Evolutionary conservation across 2,888 invertebrate species (phyloP).

Genomic region (Tiliacea aurago): DNA sequence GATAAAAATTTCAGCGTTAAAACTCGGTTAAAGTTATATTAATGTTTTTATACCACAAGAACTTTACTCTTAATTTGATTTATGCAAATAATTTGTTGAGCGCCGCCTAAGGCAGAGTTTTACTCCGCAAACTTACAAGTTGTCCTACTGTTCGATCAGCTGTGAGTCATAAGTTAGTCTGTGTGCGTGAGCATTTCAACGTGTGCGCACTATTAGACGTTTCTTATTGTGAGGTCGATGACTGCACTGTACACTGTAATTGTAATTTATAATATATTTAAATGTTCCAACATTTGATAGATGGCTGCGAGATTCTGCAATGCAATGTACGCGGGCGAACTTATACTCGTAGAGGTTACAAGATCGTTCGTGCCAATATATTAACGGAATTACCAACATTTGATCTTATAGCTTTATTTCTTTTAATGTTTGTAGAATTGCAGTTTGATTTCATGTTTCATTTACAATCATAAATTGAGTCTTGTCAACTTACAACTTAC

Average conservation of each 20-base stretch:
- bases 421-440: slow-evolving; percentile 1
- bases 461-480: not conserved
- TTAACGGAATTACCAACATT: slow-evolving; percentile 35
- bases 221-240: slow-evolving; percentile 81
- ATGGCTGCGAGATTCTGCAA: slow-evolving; percentile 78
- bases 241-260: slow-evolving; percentile 81
- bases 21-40: not conserved
- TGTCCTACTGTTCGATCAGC: slow-evolving; percentile 65
- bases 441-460: not conserved
- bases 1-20: not conserved
- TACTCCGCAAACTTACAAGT: slow-evolving; percentile 41
- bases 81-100: slow-evolving; percentile 5
- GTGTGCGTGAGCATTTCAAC: slow-evolving; percentile 63
- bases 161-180: slow-evolving; percentile 62
- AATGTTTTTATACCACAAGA: not conserved
- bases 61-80: slow-evolving; percentile 6
- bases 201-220: slow-evolving; percentile 78
- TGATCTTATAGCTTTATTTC: slow-evolving; percentile 6
- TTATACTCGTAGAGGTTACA: slow-evolving; percentile 45
- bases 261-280: slow-evolving; percentile 89
- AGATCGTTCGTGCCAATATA: slow-evolving; percentile 50
- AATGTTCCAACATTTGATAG: slow-evolving; percentile 84
- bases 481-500: not conserved
- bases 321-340: slow-evolving; percentile 48
- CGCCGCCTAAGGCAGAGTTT: slow-evolving; percentile 5